phyloP scores from a whole-genome alignment of 2,797 vertebrate species.

The Hozukius guyotensis region DNA sequence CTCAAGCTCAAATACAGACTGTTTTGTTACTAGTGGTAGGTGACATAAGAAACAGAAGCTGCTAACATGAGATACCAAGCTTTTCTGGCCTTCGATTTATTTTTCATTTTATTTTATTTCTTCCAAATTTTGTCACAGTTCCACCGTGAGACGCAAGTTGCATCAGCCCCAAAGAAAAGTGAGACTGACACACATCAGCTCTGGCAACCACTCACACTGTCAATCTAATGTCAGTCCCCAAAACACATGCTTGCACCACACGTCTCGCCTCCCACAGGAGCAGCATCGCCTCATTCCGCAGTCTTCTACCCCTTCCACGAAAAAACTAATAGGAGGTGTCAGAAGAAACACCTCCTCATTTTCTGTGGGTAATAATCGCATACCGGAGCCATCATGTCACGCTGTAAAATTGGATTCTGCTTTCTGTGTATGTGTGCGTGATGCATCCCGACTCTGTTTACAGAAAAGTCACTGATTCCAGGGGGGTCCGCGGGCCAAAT shows the following conservation, averaged over 20 bases:
- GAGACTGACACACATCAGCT: slow-evolving; percentile 38
- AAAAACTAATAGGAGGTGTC: slow-evolving; percentile 16
- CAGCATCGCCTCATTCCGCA: neutral
- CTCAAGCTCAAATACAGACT: neutral
- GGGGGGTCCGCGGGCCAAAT: slow-evolving; percentile 34
- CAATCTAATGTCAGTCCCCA: slow-evolving; percentile 23
- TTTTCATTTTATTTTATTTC: neutral
- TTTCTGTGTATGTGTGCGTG: neutral
- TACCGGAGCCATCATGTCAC: neutral
- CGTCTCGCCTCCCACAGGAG: slow-evolving; percentile 10
- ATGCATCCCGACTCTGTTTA: slow-evolving; percentile 9
- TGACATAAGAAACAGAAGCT: slow-evolving; percentile 15
- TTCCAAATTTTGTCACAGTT: slow-evolving; percentile 3
- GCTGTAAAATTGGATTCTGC: slow-evolving; percentile 23
- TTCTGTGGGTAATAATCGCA: slow-evolving; percentile 31
- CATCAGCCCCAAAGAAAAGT: slow-evolving; percentile 29
- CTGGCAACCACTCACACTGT: slow-evolving; percentile 22
- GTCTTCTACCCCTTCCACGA: neutral
- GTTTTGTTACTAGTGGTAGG: slow-evolving; percentile 4
- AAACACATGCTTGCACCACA: slow-evolving; percentile 14
- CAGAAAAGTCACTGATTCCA: slow-evolving; percentile 30
- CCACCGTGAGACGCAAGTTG: slow-evolving; percentile 5
- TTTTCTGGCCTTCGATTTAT: slow-evolving; percentile 3
- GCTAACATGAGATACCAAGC: slow-evolving; percentile 33
- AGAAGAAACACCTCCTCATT: slow-evolving; percentile 43